Conservation (phyloP, 2,888 invertebrate species). For the Parthenolecanium corni region DNA sequence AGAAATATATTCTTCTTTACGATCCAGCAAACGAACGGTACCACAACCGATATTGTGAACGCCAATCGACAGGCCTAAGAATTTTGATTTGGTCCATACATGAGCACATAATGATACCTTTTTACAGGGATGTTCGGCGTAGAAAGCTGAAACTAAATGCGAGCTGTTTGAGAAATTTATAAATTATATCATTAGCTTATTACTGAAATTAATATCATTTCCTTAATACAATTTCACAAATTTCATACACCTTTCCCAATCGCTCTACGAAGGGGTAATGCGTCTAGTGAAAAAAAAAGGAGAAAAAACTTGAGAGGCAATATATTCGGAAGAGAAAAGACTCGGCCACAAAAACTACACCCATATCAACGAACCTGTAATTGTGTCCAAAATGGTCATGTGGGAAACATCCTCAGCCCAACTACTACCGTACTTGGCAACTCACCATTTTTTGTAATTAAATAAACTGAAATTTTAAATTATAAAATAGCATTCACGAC, state of each 20-base stretch:
- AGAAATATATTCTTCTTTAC: conserved; percentile 85
- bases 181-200: conserved; percentile 4
- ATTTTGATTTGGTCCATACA: conserved; percentile 99
- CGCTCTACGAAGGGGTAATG: too few relatives aligned
- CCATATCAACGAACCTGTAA: too few relatives aligned
- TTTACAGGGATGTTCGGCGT: conserved; percentile 89
- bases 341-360: too few relatives aligned
- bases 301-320: too few relatives aligned
- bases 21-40: conserved; percentile 74
- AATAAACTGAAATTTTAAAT: too few relatives aligned
- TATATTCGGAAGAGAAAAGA: too few relatives aligned
- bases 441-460: too few relatives aligned
- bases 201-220: not conserved
- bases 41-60: conserved; percentile 95
- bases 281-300: too few relatives aligned
- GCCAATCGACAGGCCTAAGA: conserved; percentile 93
- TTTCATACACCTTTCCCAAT: not conserved
- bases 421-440: too few relatives aligned
- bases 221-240: not conserved
- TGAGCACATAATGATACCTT: conserved; percentile 86
- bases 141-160: conserved; percentile 84
- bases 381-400: too few relatives aligned
- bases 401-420: too few relatives aligned
- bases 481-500: too few relatives aligned
- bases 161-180: conserved; percentile 16